These are phyloP conservation scores for Drosophila demipolita DNA, from an alignment of 2,888 invertebrate genomes.

Conservation along the genomic window DNA sequence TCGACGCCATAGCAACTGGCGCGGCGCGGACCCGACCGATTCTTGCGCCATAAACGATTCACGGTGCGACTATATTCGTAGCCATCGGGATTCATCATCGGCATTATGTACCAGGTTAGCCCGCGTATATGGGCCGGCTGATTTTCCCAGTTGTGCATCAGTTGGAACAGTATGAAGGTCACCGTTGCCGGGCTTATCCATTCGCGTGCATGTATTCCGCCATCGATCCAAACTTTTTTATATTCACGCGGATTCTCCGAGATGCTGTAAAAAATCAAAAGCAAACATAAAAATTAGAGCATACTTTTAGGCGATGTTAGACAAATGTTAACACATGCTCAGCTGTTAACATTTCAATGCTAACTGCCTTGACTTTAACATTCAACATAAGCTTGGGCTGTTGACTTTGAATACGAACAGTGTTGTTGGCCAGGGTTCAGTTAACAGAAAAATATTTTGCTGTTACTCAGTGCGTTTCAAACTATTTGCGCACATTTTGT, in stretches of 20 bases:
- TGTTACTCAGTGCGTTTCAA: neutral
- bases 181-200: constrained; percentile 94
- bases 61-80: constrained; percentile 92
- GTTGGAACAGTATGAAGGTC: constrained; percentile 90
- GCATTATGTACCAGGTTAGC: constrained; percentile 92
- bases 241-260: constrained; percentile 88
- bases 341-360: neutral
- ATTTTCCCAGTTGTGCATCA: constrained; percentile 88
- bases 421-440: neutral
- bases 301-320: constrained; percentile 12
- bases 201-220: constrained; percentile 94
- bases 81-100: constrained; percentile 93
- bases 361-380: neutral
- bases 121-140: constrained; percentile 89
- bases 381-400: neutral
- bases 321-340: neutral
- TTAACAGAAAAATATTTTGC: neutral
- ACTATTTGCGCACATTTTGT: neutral
- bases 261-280: constrained; percentile 85
- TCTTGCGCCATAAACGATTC: constrained; percentile 94
- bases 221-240: constrained; percentile 91
- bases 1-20: constrained; percentile 90
- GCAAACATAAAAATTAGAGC: constrained; percentile 2
- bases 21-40: constrained; percentile 86
- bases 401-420: neutral